Evolutionary conservation across 2,797 vertebrate species (phyloP).

Genomic region (Lepidocolaptes lacrymiger): DNA sequence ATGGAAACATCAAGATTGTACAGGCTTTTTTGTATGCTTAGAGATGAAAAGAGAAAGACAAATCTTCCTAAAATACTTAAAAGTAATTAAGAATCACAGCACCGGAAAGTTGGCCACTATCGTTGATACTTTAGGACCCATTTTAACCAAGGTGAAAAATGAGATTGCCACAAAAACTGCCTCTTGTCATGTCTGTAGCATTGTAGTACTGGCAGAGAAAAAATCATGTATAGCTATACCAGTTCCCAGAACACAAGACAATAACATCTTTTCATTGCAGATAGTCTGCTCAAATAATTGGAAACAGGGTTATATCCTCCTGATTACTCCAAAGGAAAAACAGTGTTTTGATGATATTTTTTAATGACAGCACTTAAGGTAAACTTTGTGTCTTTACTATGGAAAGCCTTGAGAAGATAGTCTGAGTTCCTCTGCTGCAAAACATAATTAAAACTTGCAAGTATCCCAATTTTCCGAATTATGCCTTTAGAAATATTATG

Average conservation of each 20-base stretch:
- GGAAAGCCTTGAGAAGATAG: neutral
- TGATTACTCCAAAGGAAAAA: conserved; percentile 6
- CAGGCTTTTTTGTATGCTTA: neutral
- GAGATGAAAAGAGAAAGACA: conserved; percentile 5
- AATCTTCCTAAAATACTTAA: conserved; percentile 25
- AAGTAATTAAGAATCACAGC: conserved; percentile 29
- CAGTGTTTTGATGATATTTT: neutral
- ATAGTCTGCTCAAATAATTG: conserved; percentile 35
- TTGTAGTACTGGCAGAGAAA: neutral
- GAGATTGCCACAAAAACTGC: neutral
- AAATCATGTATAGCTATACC: neutral
- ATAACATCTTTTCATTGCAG: conserved; percentile 20
- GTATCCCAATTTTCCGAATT: neutral
- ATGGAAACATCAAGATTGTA: neutral
- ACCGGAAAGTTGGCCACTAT: neutral
- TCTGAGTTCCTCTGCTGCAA: neutral
- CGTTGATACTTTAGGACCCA: neutral
- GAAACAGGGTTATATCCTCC: neutral
- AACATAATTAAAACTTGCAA: neutral
- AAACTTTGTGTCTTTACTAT: neutral
- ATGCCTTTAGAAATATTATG: neutral
- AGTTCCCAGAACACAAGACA: conserved; percentile 24
- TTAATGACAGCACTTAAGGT: neutral
- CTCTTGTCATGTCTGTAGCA: neutral
- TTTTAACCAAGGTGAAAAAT: conserved; percentile 51